A percentile compares a stretch with the other conserved stretches of the same genome.
phyloP scores from a whole-genome alignment of 2,113 vertebrate genomes.

The Petaurus breviceps region DNA sequence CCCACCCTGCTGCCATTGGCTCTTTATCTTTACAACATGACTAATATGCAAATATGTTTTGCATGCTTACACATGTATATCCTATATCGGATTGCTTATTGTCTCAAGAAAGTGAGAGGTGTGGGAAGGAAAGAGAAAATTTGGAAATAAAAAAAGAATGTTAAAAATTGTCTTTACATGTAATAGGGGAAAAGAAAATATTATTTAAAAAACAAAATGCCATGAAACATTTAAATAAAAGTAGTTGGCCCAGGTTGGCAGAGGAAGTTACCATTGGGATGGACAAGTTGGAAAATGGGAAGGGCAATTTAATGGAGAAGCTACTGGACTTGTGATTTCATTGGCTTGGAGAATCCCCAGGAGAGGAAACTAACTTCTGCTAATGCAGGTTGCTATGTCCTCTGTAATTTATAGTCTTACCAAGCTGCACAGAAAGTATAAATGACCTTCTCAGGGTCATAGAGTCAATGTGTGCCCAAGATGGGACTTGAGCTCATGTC shows the following conservation, averaged over 20 bases:
- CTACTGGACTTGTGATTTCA: background rate
- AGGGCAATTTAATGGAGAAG: background rate
- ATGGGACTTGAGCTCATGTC: background rate
- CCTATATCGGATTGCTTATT: background rate
- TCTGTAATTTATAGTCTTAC: background rate
- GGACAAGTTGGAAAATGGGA: background rate
- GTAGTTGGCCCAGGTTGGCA: background rate
- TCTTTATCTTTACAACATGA: background rate
- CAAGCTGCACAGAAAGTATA: background rate
- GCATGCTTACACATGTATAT: background rate
- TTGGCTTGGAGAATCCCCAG: background rate
- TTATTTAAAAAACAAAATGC: background rate
- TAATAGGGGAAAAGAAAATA: background rate
- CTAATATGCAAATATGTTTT: background rate
- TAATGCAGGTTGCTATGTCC: background rate
- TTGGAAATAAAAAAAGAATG: background rate
- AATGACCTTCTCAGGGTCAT: background rate
- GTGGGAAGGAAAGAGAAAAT: background rate
- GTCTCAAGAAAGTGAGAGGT: background rate
- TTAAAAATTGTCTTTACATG: background rate
- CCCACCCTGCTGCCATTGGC: too few relatives aligned
- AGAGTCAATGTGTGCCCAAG: background rate
- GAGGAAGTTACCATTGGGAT: background rate
- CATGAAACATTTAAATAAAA: background rate
- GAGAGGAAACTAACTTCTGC: background rate